phyloP scores from a whole-genome alignment of 2,888 invertebrate species.

The Leucoma salicis region DNA sequence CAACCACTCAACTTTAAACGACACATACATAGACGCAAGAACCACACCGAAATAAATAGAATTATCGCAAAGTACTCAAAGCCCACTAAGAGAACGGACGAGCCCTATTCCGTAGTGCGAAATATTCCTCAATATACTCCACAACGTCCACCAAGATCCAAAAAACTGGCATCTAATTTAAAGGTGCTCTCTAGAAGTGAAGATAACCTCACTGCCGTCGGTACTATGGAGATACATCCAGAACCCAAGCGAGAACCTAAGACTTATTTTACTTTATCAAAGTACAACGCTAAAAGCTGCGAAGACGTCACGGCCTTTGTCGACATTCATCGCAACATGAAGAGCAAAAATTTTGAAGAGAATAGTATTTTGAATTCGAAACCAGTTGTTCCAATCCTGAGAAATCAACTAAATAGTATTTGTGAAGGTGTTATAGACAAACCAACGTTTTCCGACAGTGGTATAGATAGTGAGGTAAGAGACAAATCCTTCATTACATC shows the following conservation, averaged over 20 bases:
- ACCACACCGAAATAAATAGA: slow-evolving; percentile 79
- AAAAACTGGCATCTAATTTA: slow-evolving; percentile 44
- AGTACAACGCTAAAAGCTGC: slow-evolving; percentile 69
- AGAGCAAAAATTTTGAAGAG: slow-evolving; percentile 66
- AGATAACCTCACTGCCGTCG: slow-evolving; percentile 64
- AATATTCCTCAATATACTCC: slow-evolving; percentile 50
- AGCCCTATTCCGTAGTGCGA: slow-evolving; percentile 45
- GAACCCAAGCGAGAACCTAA: slow-evolving; percentile 46
- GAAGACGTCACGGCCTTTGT: slow-evolving; percentile 71
- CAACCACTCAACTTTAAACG: slow-evolving; percentile 77
- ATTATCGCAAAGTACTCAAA: slow-evolving; percentile 79
- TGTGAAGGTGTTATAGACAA: slow-evolving; percentile 52
- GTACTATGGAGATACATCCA: slow-evolving; percentile 56
- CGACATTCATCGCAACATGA: slow-evolving; percentile 57
- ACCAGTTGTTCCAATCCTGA: slow-evolving; percentile 37
- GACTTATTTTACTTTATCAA: slow-evolving; percentile 50
- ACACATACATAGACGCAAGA: slow-evolving; percentile 76
- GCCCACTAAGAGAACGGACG: slow-evolving; percentile 66
- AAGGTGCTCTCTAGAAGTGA: slow-evolving; percentile 67
- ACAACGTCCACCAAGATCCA: slow-evolving; percentile 57
- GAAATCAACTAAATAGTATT: slow-evolving; percentile 58
- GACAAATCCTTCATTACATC: slow-evolving; percentile 60
- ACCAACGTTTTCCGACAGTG: slow-evolving; percentile 58
- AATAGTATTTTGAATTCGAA: slow-evolving; percentile 71
- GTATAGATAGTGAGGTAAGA: slow-evolving; percentile 55